These are phyloP conservation scores for Pseudomyrmex sp. DNA, from an alignment of 1,140 invertebrate genomes.

Conservation along the genomic window DNA sequence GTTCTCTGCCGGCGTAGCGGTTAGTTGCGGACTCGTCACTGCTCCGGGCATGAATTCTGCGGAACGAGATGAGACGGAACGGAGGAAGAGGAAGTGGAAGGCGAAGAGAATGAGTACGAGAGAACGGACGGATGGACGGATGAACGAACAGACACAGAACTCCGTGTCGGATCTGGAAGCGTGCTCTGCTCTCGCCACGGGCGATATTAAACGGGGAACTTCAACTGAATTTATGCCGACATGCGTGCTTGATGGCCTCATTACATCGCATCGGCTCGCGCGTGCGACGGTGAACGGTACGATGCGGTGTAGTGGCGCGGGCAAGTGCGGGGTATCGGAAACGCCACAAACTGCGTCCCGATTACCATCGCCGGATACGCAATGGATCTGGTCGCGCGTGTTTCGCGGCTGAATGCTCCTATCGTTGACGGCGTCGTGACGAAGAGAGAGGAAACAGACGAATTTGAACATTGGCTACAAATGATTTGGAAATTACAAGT, in stretches of 20 bases:
- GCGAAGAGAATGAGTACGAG: background rate
- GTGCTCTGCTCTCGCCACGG: slow-evolving; percentile 9
- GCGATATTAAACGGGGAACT: slow-evolving; percentile 49
- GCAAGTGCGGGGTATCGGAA: slow-evolving; percentile 8
- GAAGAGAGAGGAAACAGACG: slow-evolving; percentile 3
- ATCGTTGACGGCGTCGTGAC: background rate
- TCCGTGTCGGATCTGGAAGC: slow-evolving; percentile 32
- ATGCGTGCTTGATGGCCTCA: slow-evolving; percentile 41
- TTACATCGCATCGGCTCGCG: slow-evolving; percentile 38
- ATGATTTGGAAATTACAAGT: slow-evolving; percentile 56
- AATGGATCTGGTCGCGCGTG: background rate
- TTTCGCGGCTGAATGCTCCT: slow-evolving; percentile 39
- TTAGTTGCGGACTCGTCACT: slow-evolving; percentile 60
- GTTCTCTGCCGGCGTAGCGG: background rate
- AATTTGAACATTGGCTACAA: slow-evolving; percentile 41
- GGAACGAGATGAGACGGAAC: slow-evolving; percentile 45
- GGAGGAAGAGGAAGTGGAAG: background rate
- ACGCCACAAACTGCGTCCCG: slow-evolving; percentile 35
- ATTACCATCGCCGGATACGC: slow-evolving; percentile 37
- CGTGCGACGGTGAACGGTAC: background rate
- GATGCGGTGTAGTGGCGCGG: background rate
- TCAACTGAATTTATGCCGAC: slow-evolving; percentile 57
- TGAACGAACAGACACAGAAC: slow-evolving; percentile 12
- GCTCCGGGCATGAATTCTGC: slow-evolving; percentile 49
- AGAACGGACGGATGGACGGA: slow-evolving; percentile 9